A percentile compares a stretch with the other conserved stretches of the same genome.
Evolutionary conservation across 2,888 invertebrate genomes (phyloP).

Genomic region (Lacanobia wlatinum): DNA sequence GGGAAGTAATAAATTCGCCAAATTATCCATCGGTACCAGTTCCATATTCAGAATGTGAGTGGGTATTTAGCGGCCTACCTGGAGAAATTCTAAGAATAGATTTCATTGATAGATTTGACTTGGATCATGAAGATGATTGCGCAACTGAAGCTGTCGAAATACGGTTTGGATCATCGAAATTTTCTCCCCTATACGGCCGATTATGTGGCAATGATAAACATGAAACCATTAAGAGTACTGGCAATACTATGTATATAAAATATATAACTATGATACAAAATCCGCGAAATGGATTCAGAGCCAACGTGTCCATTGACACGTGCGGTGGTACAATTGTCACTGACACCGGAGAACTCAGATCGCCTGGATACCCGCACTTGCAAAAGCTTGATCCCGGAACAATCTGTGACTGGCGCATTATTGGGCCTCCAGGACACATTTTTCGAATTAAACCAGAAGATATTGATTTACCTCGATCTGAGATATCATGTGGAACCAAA

Average conservation of each 20-base stretch:
- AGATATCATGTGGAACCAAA: slow-evolving; percentile 79
- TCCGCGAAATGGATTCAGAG: slow-evolving; percentile 95
- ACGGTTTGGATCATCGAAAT: slow-evolving; percentile 94
- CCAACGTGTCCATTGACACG: slow-evolving; percentile 92
- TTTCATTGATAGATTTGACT: slow-evolving; percentile 94
- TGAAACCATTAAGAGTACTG: slow-evolving; percentile 91
- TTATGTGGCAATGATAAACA: slow-evolving; percentile 91
- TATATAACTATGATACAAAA: slow-evolving; percentile 93
- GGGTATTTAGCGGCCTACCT: slow-evolving; percentile 94
- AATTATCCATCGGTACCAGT: slow-evolving; percentile 95
- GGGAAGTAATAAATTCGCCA: slow-evolving; percentile 93
- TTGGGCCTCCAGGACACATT: slow-evolving; percentile 78
- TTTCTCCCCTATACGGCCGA: slow-evolving; percentile 92
- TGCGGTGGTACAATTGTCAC: slow-evolving; percentile 92
- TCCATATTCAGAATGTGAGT: slow-evolving; percentile 95
- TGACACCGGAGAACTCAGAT: slow-evolving; percentile 91
- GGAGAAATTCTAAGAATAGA: slow-evolving; percentile 94
- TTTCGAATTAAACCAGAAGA: slow-evolving; percentile 76
- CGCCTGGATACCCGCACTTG: slow-evolving; percentile 92
- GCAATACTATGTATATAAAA: slow-evolving; percentile 93
- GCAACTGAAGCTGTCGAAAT: slow-evolving; percentile 93
- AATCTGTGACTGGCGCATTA: slow-evolving; percentile 94
- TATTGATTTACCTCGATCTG: slow-evolving; percentile 76
- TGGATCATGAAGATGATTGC: slow-evolving; percentile 83
- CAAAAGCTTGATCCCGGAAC: slow-evolving; percentile 88